These are phyloP conservation scores for Ctenochaetus hawaiiensis DNA, from an alignment of 2,797 vertebrate species.

Conservation along the genomic window DNA sequence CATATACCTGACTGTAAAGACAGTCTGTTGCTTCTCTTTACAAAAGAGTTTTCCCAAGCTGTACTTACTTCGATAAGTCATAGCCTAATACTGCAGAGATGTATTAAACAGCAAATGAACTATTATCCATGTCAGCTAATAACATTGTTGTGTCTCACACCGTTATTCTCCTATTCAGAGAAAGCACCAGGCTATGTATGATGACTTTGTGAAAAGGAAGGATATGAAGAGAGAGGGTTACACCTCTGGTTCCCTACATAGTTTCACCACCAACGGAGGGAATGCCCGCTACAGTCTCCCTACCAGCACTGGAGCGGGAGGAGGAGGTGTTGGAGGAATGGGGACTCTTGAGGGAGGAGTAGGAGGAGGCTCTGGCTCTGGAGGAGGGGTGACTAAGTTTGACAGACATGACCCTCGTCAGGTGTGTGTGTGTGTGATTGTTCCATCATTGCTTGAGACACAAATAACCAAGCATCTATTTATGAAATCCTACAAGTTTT, in stretches of 20 bases:
- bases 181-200: conserved; percentile 89
- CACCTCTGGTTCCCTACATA: conserved; percentile 80
- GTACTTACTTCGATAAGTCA: neutral
- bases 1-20: conserved; percentile 9
- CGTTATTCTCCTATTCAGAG: conserved; percentile 73
- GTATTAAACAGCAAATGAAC: conserved; percentile 6
- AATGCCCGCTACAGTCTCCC: conserved; percentile 71
- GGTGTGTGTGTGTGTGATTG: conserved; percentile 53
- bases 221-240: conserved; percentile 89
- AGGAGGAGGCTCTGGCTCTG: conserved; percentile 70
- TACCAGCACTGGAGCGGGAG: conserved; percentile 60
- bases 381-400: conserved; percentile 82
- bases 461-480: neutral
- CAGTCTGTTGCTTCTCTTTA: conserved; percentile 53
- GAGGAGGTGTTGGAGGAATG: conserved; percentile 59
- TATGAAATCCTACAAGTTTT: neutral
- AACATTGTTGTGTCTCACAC: conserved; percentile 21
- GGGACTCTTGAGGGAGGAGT: conserved; percentile 69
- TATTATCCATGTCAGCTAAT: conserved; percentile 8
- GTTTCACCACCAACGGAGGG: conserved; percentile 75
- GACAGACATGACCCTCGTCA: conserved; percentile 87
- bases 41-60: neutral
- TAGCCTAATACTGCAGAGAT: neutral
- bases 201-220: conserved; percentile 90
- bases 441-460: neutral